Conservation (phyloP, 2,113 vertebrate species). For the Rafetus swinhoei region DNA sequence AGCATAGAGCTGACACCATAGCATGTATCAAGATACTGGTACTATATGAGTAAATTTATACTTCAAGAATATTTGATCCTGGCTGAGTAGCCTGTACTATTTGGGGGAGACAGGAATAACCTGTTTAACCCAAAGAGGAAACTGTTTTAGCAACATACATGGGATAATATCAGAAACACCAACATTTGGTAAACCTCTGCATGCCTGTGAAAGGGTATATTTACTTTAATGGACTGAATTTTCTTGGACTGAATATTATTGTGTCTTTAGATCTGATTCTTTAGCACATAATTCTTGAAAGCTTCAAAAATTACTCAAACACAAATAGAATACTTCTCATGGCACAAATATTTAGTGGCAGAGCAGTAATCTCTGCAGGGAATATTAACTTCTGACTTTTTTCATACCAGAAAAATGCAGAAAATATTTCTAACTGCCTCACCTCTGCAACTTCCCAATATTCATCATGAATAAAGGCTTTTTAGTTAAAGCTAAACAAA, state of each 20-base stretch:
- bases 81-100: background rate
- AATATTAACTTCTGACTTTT: conserved; percentile 51
- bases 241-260: background rate
- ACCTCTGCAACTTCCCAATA: conserved; percentile 39
- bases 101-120: background rate
- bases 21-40: background rate
- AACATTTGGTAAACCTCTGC: rapidly evolving
- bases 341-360: background rate
- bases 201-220: background rate
- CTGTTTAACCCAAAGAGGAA: background rate
- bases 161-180: background rate
- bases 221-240: background rate
- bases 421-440: conserved; percentile 20
- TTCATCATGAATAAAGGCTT: conserved; percentile 23
- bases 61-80: background rate
- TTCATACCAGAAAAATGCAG: conserved; percentile 36
- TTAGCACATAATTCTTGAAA: background rate
- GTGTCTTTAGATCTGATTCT: background rate
- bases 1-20: background rate
- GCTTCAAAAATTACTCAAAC: background rate
- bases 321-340: background rate
- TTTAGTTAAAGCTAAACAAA: background rate
- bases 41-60: background rate
- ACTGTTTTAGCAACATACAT: background rate
- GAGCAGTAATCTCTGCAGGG: background rate